Base-by-base conservation (phyloP, 2,113 vertebrate species). In the Origma solitaria region DNA sequence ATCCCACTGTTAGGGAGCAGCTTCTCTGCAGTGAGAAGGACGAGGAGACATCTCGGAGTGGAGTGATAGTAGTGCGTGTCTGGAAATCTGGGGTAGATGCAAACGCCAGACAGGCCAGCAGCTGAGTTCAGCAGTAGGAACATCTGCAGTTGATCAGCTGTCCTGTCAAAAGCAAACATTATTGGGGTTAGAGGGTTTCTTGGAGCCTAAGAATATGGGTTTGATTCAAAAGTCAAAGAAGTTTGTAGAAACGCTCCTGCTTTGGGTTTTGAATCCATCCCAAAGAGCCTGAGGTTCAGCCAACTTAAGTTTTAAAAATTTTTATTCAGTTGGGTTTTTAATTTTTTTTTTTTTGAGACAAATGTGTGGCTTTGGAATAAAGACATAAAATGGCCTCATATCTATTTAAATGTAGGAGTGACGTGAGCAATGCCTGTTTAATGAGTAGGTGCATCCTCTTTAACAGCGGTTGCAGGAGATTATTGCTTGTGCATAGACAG, bases 151-250 rank as follows among this genome's bases (percentile, higher is more conserved):
- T 94, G 87, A 96, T 96, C 94, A 95, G 84, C 86, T 91, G 80
- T 92, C 82, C 93, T 94, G 90, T 94, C 90, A 88, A 77, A 94
- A 81, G 87, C 92, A 90, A 87, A 70, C 2, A 12, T 51, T 87
- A 78, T 45, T 90, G 86, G 89, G 72, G 62, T 92, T 79, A 94
- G 75, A 77, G 82, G 71, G 54, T 92, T 94, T 96, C 82, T 86
- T 91, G 90, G 81, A 89, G 86, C 87, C 86, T 76, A 47, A 93
- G 70, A 95, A 69, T 84, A 72, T 86, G 93, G 95, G 93, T 88
- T 95, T 94, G 93, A 93, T 96, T 96, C 96, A 95, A 97, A 96
- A 95, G 90, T 95, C 94, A 95, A 96, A 96, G 92, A 71, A 86
- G 76, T 71, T 93, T 78, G 72, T 92, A 75, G 90, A 84, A 90